Percentiles rank a stretch among this genome's conserved stretches.
These are phyloP conservation scores for Porites evermanni DNA, from an alignment of 92 coral and sea anemone genomes.

Conservation along the genomic window DNA sequence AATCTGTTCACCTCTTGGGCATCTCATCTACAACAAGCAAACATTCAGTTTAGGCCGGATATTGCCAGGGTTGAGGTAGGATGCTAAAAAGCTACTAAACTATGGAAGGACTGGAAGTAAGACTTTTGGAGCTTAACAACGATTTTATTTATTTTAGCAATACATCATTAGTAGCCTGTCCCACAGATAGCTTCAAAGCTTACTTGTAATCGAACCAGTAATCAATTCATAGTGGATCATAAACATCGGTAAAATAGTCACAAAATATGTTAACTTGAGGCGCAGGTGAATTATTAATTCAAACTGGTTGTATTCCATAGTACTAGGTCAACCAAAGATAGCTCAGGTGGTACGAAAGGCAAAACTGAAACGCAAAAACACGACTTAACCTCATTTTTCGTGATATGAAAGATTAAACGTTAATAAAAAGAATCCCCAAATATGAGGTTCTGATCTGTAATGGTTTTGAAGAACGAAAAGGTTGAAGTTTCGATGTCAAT, in stretches of 20 bases:
- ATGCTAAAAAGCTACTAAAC: neutral
- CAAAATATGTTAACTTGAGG: too few relatives aligned
- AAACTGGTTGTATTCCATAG: too few relatives aligned
- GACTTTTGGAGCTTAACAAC: neutral
- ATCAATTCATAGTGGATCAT: too few relatives aligned
- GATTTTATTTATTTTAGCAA: neutral
- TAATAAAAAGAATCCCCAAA: neutral
- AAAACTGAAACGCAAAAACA: neutral
- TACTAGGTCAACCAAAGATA: too few relatives aligned
- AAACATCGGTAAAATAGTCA: too few relatives aligned
- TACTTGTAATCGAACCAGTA: too few relatives aligned
- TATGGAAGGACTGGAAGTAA: neutral
- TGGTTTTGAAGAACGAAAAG: neutral
- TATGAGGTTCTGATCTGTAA: neutral
- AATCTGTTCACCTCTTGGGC: constrained; percentile 96
- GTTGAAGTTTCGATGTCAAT: neutral
- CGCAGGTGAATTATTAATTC: too few relatives aligned
- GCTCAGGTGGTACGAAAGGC: neutral
- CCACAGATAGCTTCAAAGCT: too few relatives aligned
- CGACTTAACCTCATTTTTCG: neutral
- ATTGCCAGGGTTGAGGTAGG: constrained; percentile 97
- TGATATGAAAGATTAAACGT: neutral
- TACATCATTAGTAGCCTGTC: too few relatives aligned
- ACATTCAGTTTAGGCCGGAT: constrained; percentile 92
- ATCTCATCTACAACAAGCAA: constrained; percentile 94